Evolutionary conservation across 2,888 invertebrate genomes (phyloP).

Genomic region (Scaptodrosophila latifasciaeformis): DNA sequence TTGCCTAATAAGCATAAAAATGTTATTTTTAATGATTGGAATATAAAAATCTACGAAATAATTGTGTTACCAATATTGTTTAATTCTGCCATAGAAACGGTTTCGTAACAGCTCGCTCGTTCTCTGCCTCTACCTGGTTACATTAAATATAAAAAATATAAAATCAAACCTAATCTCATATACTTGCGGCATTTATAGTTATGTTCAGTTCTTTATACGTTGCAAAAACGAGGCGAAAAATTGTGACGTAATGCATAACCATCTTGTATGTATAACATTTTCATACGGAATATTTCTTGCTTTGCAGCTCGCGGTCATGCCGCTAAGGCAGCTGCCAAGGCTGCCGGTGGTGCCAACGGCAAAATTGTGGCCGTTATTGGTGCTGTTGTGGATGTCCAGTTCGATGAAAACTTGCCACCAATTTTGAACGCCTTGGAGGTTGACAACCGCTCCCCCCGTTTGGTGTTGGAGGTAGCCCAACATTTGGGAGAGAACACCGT

Average conservation of each 20-base stretch:
- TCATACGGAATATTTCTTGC: neutral
- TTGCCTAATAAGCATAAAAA: neutral
- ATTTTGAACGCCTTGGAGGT: constrained; percentile 97
- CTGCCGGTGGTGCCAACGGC: constrained; percentile 57
- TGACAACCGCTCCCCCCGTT: constrained; percentile 84
- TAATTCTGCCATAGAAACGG: neutral
- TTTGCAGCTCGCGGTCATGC: constrained; percentile 63
- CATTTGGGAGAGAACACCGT: constrained; percentile 94
- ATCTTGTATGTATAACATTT: neutral
- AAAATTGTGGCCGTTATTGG: constrained; percentile 93
- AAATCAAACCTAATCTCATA: neutral
- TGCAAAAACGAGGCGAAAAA: no score
- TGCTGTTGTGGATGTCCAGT: constrained; percentile 97
- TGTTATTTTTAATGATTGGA: neutral
- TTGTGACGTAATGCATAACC: neutral
- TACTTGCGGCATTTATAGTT: neutral
- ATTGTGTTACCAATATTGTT: neutral
- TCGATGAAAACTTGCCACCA: constrained; percentile 90
- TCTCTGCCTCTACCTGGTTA: neutral
- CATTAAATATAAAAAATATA: neutral
- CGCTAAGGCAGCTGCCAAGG: constrained; percentile 65
- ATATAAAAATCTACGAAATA: neutral
- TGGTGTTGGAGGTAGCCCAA: constrained; percentile 87
- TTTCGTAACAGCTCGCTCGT: neutral
- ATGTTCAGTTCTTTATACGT: neutral